A percentile compares a stretch with the other conserved stretches of the same genome.
phyloP scores from a whole-genome alignment of 2,888 invertebrate genomes.

The Drosophila antonietae region DNA sequence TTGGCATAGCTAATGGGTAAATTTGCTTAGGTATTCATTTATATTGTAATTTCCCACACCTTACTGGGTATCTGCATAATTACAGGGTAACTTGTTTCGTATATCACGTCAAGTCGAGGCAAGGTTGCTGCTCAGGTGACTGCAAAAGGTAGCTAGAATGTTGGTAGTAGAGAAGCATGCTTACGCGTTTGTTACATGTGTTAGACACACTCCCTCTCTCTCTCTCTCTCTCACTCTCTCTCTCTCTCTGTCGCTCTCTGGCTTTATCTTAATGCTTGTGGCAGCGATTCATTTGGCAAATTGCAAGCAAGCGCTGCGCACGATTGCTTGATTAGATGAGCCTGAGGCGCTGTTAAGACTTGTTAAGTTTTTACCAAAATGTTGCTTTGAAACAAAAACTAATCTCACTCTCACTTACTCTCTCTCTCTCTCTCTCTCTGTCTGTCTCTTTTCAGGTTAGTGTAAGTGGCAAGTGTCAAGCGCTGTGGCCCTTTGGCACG shows the following conservation, averaged over 20 bases:
- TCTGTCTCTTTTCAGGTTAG: conserved; percentile 54
- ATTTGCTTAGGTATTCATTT: background rate
- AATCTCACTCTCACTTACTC: background rate
- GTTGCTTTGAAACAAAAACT: conserved; percentile 5
- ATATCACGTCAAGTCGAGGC: background rate
- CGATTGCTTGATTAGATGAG: conserved; percentile 57
- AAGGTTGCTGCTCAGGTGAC: background rate
- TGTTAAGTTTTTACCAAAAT: conserved; percentile 11
- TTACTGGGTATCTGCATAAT: background rate
- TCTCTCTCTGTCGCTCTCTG: background rate
- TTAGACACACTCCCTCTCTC: conserved; percentile 15
- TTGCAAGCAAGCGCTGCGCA: conserved; percentile 44
- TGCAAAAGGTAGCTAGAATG: background rate
- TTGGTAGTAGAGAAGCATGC: background rate
- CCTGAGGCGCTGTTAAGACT: conserved; percentile 8
- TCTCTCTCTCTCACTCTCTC: background rate
- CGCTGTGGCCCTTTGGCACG: conserved; percentile 28
- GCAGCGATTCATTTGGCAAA: conserved; percentile 67
- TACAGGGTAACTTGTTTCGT: background rate
- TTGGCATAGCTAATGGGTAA: no score
- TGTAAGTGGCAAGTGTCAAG: conserved; percentile 41
- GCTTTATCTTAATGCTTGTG: conserved; percentile 21
- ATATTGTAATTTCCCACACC: no score
- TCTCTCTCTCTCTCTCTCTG: background rate
- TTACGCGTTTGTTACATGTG: conserved; percentile 14